Percentiles rank a stretch among this genome's conserved stretches.
Evolutionary conservation across 2,113 vertebrate species (phyloP).

Genomic region (Mus musculus): GRCm39 chr9:66187001-66187500

Average conservation of each 20-base stretch:
- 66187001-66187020: neutral
- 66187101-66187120: neutral
- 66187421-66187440: neutral
- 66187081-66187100: conserved; percentile 70
- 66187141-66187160: conserved; percentile 64
- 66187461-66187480: neutral
- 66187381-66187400: neutral
- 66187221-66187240: neutral
- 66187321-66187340: neutral
- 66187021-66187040: neutral
- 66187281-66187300: neutral
- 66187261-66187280: neutral
- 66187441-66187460: neutral
- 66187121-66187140: conserved; percentile 52
- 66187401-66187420: neutral
- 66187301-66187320: neutral
- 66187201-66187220: neutral
- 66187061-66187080: neutral
- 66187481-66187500: neutral
- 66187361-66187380: neutral
- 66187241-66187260: neutral
- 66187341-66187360: neutral
- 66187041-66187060: neutral
- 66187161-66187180: conserved; percentile 1
- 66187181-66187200: neutral